Percentiles rank a stretch among this genome's conserved stretches.
These are phyloP conservation scores for Zootoca vivipara DNA, from an alignment of 2,113 vertebrate genomes.

Conservation along the genomic window DNA sequence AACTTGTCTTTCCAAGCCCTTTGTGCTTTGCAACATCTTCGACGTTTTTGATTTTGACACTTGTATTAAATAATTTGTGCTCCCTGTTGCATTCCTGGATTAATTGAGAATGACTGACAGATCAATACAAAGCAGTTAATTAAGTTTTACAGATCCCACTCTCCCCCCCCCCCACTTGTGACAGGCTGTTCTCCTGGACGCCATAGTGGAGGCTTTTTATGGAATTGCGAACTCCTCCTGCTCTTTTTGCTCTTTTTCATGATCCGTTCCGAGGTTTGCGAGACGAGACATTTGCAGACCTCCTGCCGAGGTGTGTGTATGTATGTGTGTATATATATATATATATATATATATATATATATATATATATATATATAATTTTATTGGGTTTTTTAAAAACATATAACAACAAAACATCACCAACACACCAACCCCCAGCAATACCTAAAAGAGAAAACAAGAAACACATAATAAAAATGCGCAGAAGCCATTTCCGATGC, in stretches of 20 bases:
- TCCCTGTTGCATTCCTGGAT: constrained; percentile 52
- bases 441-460: too few relatives aligned
- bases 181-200: constrained; percentile 57
- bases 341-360: too few relatives aligned
- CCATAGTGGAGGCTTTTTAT: constrained; percentile 66
- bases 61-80: constrained; percentile 52
- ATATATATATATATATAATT: too few relatives aligned
- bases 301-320: constrained; percentile 79
- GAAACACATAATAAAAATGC: too few relatives aligned
- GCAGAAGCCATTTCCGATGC: too few relatives aligned
- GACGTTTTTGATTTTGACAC: constrained; percentile 41
- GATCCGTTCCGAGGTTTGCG: constrained; percentile 66
- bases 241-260: constrained; percentile 80
- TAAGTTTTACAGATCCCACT: constrained; percentile 45
- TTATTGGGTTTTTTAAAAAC: too few relatives aligned
- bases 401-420: too few relatives aligned
- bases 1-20: not conserved
- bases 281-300: constrained; percentile 79
- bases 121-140: constrained; percentile 52
- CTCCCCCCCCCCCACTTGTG: constrained; percentile 54
- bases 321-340: too few relatives aligned
- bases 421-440: too few relatives aligned
- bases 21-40: constrained; percentile 26
- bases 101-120: constrained; percentile 48
- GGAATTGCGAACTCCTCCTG: constrained; percentile 69